These are phyloP conservation scores for Trichogramma dendrolimi DNA, from an alignment of 2,888 invertebrate genomes.

Conservation along the genomic window DNA sequence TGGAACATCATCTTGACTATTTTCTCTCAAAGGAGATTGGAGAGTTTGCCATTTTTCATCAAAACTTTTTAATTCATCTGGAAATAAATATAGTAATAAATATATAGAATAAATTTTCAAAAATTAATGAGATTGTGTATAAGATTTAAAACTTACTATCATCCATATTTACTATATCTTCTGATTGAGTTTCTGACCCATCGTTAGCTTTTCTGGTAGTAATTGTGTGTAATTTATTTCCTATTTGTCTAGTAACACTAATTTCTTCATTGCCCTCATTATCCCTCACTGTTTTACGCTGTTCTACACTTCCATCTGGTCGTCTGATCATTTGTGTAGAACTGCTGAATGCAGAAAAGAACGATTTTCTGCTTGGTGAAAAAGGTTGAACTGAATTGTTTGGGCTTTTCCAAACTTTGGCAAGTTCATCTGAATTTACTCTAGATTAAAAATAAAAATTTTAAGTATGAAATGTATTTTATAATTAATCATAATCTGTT, in stretches of 20 bases:
- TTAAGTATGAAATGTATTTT: background rate
- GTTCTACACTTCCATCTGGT: constrained; percentile 60
- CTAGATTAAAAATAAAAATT: constrained; percentile 30
- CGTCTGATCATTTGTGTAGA: constrained; percentile 56
- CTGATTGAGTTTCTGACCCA: constrained; percentile 43
- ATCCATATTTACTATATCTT: constrained; percentile 44
- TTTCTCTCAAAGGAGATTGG: constrained; percentile 12
- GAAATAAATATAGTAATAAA: constrained; percentile 15
- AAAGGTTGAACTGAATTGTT: constrained; percentile 38
- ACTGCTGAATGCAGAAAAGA: constrained; percentile 50
- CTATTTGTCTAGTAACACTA: constrained; percentile 53
- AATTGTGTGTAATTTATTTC: constrained; percentile 43
- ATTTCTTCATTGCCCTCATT: constrained; percentile 60
- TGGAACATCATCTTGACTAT: constrained; percentile 33
- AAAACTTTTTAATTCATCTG: constrained; percentile 39
- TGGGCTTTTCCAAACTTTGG: constrained; percentile 41
- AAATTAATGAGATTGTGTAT: background rate
- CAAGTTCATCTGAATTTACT: constrained; percentile 38
- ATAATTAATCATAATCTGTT: background rate
- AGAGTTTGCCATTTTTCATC: constrained; percentile 33
- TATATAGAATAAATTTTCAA: constrained; percentile 2
- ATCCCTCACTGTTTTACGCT: constrained; percentile 57
- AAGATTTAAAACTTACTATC: constrained; percentile 38
- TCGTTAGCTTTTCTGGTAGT: constrained; percentile 41
- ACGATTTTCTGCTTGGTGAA: constrained; percentile 37